These are phyloP conservation scores for Caranx ignobilis DNA, from an alignment of 2,113 vertebrate species.

Conservation along the genomic window DNA sequence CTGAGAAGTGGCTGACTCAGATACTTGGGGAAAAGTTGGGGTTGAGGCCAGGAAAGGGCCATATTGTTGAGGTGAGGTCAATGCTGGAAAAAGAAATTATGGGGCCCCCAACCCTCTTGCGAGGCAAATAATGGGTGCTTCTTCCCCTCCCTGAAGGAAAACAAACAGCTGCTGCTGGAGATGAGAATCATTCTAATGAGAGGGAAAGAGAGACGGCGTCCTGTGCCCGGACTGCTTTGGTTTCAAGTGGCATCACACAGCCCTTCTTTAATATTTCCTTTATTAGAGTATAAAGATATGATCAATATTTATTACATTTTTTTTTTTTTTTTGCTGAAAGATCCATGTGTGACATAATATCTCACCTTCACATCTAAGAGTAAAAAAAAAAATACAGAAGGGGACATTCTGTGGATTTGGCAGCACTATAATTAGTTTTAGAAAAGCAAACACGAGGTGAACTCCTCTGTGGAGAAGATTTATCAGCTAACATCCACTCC, in stretches of 20 bases:
- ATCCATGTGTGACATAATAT: conserved; percentile 22
- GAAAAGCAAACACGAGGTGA: conserved; percentile 24
- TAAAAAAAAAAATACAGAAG: conserved; percentile 29
- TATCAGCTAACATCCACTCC: conserved; percentile 13
- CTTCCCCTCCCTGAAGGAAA: conserved; percentile 53
- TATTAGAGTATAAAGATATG: background rate
- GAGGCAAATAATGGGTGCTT: conserved; percentile 33
- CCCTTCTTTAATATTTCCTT: background rate
- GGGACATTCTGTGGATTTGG: conserved; percentile 3
- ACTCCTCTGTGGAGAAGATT: conserved; percentile 42
- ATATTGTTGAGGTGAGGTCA: conserved; percentile 70
- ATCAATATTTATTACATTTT: background rate
- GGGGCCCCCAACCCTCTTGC: conserved; percentile 18
- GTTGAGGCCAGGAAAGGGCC: conserved; percentile 49
- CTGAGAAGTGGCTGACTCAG: conserved; percentile 65
- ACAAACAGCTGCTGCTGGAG: conserved; percentile 30
- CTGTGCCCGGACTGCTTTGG: background rate
- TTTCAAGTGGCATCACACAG: background rate
- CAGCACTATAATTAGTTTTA: conserved; percentile 13
- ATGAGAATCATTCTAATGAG: conserved; percentile 22
- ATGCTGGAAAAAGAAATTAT: conserved; percentile 66
- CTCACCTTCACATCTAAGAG: background rate
- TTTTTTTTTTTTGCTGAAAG: background rate
- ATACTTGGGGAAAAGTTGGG: conserved; percentile 58
- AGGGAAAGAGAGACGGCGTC: background rate